phyloP scores from a whole-genome alignment of 2,113 vertebrate genomes.

The Oenanthe oenanthe region DNA sequence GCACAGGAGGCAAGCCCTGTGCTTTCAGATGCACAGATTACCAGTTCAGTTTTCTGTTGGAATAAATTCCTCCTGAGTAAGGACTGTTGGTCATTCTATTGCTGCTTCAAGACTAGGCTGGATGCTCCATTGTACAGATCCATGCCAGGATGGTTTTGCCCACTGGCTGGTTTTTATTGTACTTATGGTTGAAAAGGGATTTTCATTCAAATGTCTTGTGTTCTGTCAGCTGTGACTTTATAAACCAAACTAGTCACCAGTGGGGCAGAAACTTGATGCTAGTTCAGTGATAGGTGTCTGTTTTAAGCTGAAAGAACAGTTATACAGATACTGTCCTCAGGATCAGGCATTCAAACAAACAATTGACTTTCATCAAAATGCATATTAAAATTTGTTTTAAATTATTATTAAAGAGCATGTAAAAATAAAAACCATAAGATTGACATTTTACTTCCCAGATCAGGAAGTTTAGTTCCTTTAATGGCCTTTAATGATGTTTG shows the following conservation, averaged over 20 bases:
- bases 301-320: not conserved
- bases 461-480: not conserved
- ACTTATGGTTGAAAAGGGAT: not conserved
- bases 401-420: not conserved
- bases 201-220: constrained; percentile 4
- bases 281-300: not conserved
- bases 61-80: not conserved
- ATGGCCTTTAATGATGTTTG: not conserved
- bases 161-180: constrained; percentile 1
- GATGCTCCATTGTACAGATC: not conserved
- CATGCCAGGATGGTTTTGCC: not conserved
- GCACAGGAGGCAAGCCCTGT: not conserved
- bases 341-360: not conserved
- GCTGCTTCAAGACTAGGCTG: not conserved
- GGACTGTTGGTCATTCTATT: not conserved
- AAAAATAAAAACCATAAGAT: not conserved
- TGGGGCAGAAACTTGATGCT: not conserved
- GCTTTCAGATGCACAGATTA: not conserved
- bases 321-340: not conserved
- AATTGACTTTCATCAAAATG: not conserved
- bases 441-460: not conserved
- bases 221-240: constrained; percentile 17
- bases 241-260: not conserved
- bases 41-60: not conserved
- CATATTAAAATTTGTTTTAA: not conserved